Conservation (phyloP, 2,888 invertebrate species). For the Thymelicus acteon region DNA sequence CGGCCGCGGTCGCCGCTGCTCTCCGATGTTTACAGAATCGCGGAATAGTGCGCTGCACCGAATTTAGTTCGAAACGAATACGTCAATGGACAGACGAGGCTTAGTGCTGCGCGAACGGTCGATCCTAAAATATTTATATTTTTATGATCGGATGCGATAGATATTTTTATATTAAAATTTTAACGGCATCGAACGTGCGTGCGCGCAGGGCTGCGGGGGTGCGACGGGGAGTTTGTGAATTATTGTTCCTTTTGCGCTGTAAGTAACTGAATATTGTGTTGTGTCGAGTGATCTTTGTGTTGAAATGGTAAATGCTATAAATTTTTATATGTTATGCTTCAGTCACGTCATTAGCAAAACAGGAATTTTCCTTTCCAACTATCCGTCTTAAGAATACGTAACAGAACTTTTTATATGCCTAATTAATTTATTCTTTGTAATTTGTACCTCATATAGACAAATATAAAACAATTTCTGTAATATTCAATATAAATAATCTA, state of each 20-base stretch:
- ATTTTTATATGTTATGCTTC: constrained; percentile 9
- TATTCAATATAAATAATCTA: too few species aligned
- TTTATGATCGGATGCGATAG: constrained; percentile 76
- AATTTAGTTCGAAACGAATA: constrained; percentile 82
- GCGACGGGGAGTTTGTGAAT: constrained; percentile 45
- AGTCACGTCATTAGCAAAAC: neutral
- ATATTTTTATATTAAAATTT: constrained; percentile 78
- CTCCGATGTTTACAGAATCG: constrained; percentile 81
- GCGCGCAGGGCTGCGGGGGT: constrained; percentile 48
- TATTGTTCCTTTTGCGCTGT: constrained; percentile 44
- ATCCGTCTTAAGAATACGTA: too few species aligned
- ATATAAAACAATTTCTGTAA: too few species aligned
- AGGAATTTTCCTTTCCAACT: too few species aligned
- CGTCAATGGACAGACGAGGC: constrained; percentile 79
- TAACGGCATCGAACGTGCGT: constrained; percentile 63
- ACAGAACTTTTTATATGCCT: too few species aligned
- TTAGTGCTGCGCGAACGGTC: constrained; percentile 66
- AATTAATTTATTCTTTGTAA: too few species aligned
- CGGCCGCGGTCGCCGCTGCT: constrained; percentile 64
- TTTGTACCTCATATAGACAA: too few species aligned
- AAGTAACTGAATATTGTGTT: constrained; percentile 45
- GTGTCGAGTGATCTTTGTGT: constrained; percentile 30
- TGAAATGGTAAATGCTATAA: constrained; percentile 30
- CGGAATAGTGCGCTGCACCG: constrained; percentile 82
- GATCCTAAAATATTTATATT: constrained; percentile 76